phyloP scores from a whole-genome alignment of 1,140 invertebrate species.

The Drosophila quadrilineata region DNA sequence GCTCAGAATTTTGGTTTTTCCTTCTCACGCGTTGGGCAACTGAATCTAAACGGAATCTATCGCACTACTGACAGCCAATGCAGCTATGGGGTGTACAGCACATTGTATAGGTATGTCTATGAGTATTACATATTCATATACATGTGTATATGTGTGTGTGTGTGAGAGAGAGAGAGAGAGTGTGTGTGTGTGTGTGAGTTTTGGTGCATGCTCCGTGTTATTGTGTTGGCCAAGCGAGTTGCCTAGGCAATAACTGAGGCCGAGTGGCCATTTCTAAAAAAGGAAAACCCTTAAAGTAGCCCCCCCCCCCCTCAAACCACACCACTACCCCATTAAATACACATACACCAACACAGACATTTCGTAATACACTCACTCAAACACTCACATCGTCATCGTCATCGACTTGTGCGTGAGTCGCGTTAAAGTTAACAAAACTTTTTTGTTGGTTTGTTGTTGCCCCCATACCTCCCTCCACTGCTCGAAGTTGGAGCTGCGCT shows the following conservation, averaged over 20 bases:
- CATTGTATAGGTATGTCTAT: too few relatives aligned
- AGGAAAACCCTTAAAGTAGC: not conserved
- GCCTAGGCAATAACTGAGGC: slow-evolving; percentile 49
- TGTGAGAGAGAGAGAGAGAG: slow-evolving; percentile 5
- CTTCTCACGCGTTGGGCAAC: slow-evolving; percentile 48
- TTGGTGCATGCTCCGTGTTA: slow-evolving; percentile 75
- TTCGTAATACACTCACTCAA: slow-evolving; percentile 16
- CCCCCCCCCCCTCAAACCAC: slow-evolving; percentile 5
- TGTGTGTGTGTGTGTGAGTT: slow-evolving; percentile 1
- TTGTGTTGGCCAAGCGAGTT: slow-evolving; percentile 68
- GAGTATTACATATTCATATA: too few relatives aligned
- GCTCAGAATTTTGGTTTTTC: too few relatives aligned
- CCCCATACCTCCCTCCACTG: too few relatives aligned
- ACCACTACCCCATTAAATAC: too few relatives aligned
- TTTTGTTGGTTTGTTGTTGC: too few relatives aligned
- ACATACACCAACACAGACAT: slow-evolving; percentile 12
- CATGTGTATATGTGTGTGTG: too few relatives aligned
- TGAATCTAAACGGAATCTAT: slow-evolving; percentile 66
- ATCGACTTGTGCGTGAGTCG: slow-evolving; percentile 43
- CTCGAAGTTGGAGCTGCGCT: too few relatives aligned
- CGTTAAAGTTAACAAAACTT: slow-evolving; percentile 53
- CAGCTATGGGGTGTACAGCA: slow-evolving; percentile 20
- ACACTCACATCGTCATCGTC: slow-evolving; percentile 16
- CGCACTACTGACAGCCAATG: slow-evolving; percentile 51
- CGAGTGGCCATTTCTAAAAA: slow-evolving; percentile 43